Base-by-base conservation (phyloP, 2,888 invertebrate genomes). In the Ophion ventricosus region DNA sequence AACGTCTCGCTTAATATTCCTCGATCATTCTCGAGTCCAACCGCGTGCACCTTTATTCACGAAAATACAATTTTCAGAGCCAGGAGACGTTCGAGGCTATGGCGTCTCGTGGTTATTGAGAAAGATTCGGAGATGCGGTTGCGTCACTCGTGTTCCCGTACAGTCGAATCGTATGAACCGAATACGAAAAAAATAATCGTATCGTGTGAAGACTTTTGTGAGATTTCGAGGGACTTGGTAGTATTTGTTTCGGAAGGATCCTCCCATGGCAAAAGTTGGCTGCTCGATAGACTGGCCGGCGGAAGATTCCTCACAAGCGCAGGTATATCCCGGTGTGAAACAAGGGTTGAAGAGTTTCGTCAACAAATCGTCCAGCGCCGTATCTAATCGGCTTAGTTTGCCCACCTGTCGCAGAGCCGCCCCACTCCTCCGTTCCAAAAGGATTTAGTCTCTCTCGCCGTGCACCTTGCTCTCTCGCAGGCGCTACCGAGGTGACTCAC, bases 371-470 rank as follows among this genome's bases (percentile, higher is more conserved):
- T 89, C 87, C 87, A 89, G 85, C 87, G 88, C 89, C 88, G 88
- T 86, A 81, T 89, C 90, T 90, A 91, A 91, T 91, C 91, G 89
- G 90, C 90, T 91, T 91, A 88, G 87, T 79, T 74, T 49, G 49
- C 73, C 88, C 90, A 91, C 90, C 90, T 91, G 91, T 89, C 88
- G 88, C 81, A 85, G 67, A 29, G 26, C 54, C 57, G 23, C 61
- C 25, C 29, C 7, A 56, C 57, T 29, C 61, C 25, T 49, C 7
- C 59, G 14, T 25, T 63, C 61, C 63, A 56, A 69, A 74, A 66
- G 69, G 73, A 64, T 80, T 67, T 64, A 59, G 75, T 54, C 54
- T 70, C 23, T 43, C n/a, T 77, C 10, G 56, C 40, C 17, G 54
- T 75, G 61, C 83, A 83, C 80, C 80, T 80, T 83, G 83, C 80